These are phyloP conservation scores for Chromobotia macracanthus DNA, from an alignment of 2,797 vertebrate species.

Conservation along the genomic window DNA sequence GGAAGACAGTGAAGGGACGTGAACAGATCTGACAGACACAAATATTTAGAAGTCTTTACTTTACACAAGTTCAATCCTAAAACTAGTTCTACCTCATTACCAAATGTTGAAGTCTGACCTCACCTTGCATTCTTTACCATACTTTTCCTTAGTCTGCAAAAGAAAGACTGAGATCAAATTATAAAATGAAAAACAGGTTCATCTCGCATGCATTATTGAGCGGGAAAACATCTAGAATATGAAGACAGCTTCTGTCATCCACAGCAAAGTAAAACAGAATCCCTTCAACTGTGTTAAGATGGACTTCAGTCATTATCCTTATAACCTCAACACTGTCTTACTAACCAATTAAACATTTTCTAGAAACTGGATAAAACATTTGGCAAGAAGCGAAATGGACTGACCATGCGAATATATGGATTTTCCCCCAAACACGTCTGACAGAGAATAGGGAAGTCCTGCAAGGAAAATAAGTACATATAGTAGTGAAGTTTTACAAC, in stretches of 20 bases:
- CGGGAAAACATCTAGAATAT: background rate
- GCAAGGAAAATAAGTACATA: slow-evolving; percentile 12
- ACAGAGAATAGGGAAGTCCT: slow-evolving; percentile 97
- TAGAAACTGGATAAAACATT: background rate
- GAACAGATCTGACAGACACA: slow-evolving; percentile 86
- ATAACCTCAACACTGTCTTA: background rate
- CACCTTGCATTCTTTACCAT: slow-evolving; percentile 98
- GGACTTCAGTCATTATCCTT: too few species aligned
- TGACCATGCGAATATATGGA: slow-evolving; percentile 95
- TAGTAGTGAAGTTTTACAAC: too few species aligned
- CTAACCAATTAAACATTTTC: background rate
- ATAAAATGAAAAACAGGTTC: background rate
- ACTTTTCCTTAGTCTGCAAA: slow-evolving; percentile 94
- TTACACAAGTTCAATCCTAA: background rate
- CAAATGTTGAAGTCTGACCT: slow-evolving; percentile 27
- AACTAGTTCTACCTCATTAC: too few species aligned
- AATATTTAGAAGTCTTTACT: background rate
- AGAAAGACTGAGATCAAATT: slow-evolving; percentile 16
- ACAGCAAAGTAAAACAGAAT: too few species aligned
- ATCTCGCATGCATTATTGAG: background rate
- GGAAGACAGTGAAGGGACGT: slow-evolving; percentile 95
- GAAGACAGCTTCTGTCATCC: too few species aligned
- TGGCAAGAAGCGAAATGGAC: slow-evolving; percentile 50
- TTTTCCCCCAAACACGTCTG: slow-evolving; percentile 98
- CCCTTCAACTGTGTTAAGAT: too few species aligned